Percentiles rank a stretch among this genome's conserved stretches.
Evolutionary conservation across 2,888 invertebrate species (phyloP).

Genomic region (Dasysyrphus albostriatus): DNA sequence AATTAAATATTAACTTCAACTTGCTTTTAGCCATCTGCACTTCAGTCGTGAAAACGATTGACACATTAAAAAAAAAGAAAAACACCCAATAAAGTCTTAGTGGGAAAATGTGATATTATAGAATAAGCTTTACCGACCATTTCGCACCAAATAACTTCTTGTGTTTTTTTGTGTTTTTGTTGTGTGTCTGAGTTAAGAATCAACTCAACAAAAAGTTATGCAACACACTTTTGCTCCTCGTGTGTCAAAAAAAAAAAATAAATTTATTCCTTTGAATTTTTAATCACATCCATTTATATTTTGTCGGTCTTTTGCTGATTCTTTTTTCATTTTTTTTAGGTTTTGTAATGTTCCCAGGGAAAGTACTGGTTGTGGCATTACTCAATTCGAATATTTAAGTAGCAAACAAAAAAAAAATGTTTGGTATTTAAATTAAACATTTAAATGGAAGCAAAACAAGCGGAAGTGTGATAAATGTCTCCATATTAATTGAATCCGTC

Average conservation of each 20-base stretch:
- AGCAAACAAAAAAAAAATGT: neutral
- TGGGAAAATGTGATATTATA: slow-evolving; percentile 15
- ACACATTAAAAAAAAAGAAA: too few relatives aligned
- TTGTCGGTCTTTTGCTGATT: neutral
- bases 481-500: neutral
- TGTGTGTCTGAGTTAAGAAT: neutral
- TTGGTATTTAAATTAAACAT: neutral
- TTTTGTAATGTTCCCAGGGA: neutral
- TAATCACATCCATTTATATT: slow-evolving; percentile 31
- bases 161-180: neutral
- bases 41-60: slow-evolving; percentile 2
- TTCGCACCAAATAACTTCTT: slow-evolving; percentile 11
- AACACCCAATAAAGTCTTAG: slow-evolving; percentile 19
- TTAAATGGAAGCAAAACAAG: slow-evolving; percentile 26
- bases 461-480: slow-evolving; percentile 12
- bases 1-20: slow-evolving; percentile 42
- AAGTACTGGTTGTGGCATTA: neutral
- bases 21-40: slow-evolving; percentile 9
- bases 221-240: neutral
- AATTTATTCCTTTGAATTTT: slow-evolving; percentile 33
- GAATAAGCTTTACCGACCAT: slow-evolving; percentile 15
- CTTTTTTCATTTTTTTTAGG: neutral
- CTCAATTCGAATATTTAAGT: neutral
- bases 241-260: neutral
- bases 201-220: too few relatives aligned